A percentile compares a stretch with the other conserved stretches of the same genome.
Evolutionary conservation across 2,888 invertebrate genomes (phyloP).

Genomic region (Ectobius pallidus): DNA sequence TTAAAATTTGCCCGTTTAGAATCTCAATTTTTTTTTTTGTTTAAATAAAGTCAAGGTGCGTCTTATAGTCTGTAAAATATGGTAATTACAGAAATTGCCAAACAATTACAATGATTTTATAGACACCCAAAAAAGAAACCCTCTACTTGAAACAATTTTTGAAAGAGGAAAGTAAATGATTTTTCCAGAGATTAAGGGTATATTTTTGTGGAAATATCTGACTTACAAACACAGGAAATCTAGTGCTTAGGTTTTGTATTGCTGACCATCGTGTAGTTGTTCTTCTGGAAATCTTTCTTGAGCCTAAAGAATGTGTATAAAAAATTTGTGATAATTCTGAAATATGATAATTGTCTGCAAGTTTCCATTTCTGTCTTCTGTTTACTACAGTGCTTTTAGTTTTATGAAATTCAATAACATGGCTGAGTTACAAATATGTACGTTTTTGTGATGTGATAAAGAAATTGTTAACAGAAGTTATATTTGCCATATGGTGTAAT

Average conservation of each 20-base stretch:
- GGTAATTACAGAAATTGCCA: no score
- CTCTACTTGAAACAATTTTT: no score
- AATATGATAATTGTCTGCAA: neutral
- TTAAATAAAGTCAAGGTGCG: no score
- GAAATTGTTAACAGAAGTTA: constrained; percentile 19
- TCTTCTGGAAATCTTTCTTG: neutral
- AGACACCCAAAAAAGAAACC: no score
- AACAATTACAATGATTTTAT: no score
- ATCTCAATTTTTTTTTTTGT: no score
- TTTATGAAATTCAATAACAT: constrained; percentile 15
- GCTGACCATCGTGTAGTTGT: neutral
- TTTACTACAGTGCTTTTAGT: neutral
- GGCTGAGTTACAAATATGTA: neutral
- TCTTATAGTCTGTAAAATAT: no score
- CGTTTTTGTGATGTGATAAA: constrained; percentile 6
- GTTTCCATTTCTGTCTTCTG: neutral
- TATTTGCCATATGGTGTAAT: constrained; percentile 19
- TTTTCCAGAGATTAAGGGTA: neutral
- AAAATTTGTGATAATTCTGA: neutral
- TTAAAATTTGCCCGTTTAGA: no score
- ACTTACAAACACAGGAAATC: neutral
- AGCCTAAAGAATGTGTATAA: neutral
- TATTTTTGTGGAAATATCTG: neutral
- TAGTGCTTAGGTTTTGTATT: neutral
- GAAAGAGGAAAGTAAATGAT: no score